These are phyloP conservation scores for Ramphastos sulfuratus DNA, from an alignment of 2,113 vertebrate species.

Conservation along the genomic window DNA sequence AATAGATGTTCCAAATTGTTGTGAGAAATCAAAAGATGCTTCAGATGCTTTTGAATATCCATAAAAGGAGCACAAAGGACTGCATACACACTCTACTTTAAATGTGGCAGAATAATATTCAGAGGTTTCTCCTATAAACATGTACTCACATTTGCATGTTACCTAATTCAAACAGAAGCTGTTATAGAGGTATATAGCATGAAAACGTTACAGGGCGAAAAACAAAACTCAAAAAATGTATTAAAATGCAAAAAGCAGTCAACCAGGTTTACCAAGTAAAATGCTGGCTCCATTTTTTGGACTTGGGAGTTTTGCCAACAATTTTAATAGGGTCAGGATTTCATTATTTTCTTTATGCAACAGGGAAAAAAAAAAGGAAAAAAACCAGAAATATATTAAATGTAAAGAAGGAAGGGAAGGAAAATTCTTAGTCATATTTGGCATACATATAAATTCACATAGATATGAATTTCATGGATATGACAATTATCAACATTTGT, in stretches of 20 bases:
- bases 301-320: conserved; percentile 3
- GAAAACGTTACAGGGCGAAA: not conserved
- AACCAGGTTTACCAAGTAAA: not conserved
- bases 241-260: not conserved
- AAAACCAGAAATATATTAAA: not conserved
- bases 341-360: not conserved
- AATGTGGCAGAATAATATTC: not conserved
- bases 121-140: not conserved
- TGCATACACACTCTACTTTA: not conserved
- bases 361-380: not conserved
- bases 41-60: not conserved
- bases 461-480: not conserved
- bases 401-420: not conserved
- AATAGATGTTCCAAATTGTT: not conserved
- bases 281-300: not conserved
- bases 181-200: not conserved
- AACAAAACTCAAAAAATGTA: not conserved
- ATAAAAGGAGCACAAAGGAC: not conserved
- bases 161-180: not conserved
- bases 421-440: not conserved
- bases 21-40: not conserved
- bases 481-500: not conserved
- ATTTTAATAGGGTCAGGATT: not conserved
- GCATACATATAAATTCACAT: not conserved
- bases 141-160: not conserved